A percentile compares a stretch with the other conserved stretches of the same genome.
Evolutionary conservation across 2,797 vertebrate genomes (phyloP).

Genomic region (Halcyon smyrnensis): DNA sequence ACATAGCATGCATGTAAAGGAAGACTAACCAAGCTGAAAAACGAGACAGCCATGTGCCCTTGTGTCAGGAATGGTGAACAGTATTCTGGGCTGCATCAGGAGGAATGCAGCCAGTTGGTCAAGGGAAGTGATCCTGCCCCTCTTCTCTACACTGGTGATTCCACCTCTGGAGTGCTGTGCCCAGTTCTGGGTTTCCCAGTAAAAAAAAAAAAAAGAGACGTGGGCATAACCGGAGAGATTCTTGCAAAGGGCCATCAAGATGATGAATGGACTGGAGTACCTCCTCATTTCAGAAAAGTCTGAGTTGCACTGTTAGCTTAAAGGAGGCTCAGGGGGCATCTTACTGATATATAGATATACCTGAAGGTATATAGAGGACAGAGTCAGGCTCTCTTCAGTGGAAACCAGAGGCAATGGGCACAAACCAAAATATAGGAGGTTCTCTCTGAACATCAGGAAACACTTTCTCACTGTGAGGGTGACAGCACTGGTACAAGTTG

Average conservation of each 20-base stretch:
- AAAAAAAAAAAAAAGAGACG: not conserved
- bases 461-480: not conserved
- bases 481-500: not conserved
- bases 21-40: not conserved
- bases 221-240: not conserved
- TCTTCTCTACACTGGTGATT: not conserved
- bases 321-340: not conserved
- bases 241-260: not conserved
- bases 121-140: not conserved
- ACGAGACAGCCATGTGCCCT: fast-evolving
- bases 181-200: not conserved
- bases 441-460: not conserved
- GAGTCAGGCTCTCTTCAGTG: not conserved
- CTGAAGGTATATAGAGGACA: not conserved
- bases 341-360: not conserved
- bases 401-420: not conserved
- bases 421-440: not conserved
- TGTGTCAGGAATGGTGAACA: not conserved
- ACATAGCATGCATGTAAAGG: not conserved
- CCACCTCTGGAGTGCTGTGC: not conserved
- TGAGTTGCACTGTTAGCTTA: not conserved
- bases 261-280: not conserved
- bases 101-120: not conserved
- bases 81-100: not conserved
- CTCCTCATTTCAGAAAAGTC: not conserved